Evolutionary conservation across 1,140 invertebrate species (phyloP).

Genomic region (Eurosta solidaginis): DNA sequence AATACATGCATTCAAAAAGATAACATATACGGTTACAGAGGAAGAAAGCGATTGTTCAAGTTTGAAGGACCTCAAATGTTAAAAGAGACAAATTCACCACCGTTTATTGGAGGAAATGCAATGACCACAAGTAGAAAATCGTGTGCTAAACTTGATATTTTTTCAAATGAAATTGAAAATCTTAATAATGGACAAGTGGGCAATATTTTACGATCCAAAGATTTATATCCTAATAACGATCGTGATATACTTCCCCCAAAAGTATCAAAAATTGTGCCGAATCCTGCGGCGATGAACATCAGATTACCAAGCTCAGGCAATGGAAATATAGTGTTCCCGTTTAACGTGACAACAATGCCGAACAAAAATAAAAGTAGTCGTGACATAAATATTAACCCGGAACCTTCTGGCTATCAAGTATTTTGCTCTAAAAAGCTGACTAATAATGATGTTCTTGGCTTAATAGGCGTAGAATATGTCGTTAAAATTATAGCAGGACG

Average conservation of each 20-base stretch:
- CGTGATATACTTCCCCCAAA: background rate
- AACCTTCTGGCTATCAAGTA: background rate
- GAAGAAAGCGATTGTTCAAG: background rate
- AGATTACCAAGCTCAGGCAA: background rate
- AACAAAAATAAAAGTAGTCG: background rate
- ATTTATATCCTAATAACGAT: background rate
- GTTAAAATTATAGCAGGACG: conserved; percentile 46
- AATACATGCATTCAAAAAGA: background rate
- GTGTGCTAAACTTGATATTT: no score
- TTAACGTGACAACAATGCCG: background rate
- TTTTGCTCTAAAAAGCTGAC: conserved; percentile 28
- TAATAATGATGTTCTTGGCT: conserved; percentile 38
- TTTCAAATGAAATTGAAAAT: no score
- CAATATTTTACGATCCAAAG: no score
- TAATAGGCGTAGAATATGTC: conserved; percentile 54
- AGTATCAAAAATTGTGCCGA: conserved; percentile 14
- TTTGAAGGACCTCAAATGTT: no score
- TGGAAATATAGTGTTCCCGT: conserved; percentile 2
- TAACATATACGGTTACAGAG: background rate
- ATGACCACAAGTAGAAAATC: no score
- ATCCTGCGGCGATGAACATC: background rate
- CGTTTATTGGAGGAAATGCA: no score
- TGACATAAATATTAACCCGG: background rate
- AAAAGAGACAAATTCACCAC: no score
- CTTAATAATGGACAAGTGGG: no score